Percentiles rank a stretch among this genome's conserved stretches.
Conservation (phyloP, 2,797 vertebrate species). For the Gymnoscopelus microlampas region DNA sequence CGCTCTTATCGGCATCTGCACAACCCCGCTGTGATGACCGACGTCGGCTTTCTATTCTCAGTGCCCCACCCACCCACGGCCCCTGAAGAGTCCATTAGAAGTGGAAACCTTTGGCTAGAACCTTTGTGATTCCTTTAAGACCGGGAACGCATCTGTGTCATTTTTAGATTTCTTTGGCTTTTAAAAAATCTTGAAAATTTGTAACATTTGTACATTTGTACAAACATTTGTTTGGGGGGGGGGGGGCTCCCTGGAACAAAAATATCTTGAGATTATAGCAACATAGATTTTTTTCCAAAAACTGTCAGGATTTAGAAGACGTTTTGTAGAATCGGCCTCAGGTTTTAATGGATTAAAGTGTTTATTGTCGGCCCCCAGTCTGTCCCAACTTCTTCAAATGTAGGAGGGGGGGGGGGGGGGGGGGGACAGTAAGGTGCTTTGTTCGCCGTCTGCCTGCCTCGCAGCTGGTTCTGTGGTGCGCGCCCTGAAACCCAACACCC, state of each 20-base stretch:
- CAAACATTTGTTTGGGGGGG: too few relatives aligned
- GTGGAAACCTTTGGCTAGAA: conserved; percentile 32
- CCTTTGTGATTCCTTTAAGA: too few relatives aligned
- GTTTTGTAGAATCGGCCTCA: too few relatives aligned
- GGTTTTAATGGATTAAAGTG: neutral
- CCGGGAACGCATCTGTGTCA: too few relatives aligned
- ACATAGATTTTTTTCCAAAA: too few relatives aligned
- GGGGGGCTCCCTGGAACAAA: too few relatives aligned
- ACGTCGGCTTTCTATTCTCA: conserved; percentile 50
- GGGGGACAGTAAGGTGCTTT: conserved; percentile 53
- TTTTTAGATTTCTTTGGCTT: too few relatives aligned
- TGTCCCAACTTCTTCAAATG: conserved; percentile 66
- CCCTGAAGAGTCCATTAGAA: conserved; percentile 54
- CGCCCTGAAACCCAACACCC: conserved; percentile 70
- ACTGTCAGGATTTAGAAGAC: too few relatives aligned
- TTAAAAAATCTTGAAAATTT: too few relatives aligned
- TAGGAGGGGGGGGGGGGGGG: conserved; percentile 32
- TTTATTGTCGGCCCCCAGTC: conserved; percentile 60
- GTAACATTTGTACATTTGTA: too few relatives aligned
- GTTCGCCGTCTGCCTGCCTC: conserved; percentile 55
- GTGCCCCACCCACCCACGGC: conserved; percentile 15
- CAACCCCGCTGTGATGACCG: conserved; percentile 56
- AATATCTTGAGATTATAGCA: too few relatives aligned
- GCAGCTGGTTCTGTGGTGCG: conserved; percentile 64
- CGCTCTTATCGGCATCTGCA: conserved; percentile 46